Percentiles rank a stretch among this genome's conserved stretches.
phyloP scores from a whole-genome alignment of 2,888 invertebrate genomes.

The Acanthosepion lycidas region DNA sequence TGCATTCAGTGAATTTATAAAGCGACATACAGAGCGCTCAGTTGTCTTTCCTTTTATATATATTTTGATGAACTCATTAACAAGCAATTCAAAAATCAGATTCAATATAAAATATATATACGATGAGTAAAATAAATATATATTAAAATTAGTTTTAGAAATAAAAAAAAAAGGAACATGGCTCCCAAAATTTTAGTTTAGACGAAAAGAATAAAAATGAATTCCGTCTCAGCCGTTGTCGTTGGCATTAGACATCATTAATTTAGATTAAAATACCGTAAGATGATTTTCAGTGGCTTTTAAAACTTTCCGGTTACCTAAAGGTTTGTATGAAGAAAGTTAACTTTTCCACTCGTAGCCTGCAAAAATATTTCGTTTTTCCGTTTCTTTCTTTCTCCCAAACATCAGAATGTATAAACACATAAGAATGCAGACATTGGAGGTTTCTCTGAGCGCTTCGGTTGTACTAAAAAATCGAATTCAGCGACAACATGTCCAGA shows the following conservation, averaged over 20 bases:
- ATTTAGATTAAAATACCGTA: neutral
- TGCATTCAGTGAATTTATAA: too few species aligned
- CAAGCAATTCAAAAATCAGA: neutral
- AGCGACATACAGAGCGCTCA: neutral
- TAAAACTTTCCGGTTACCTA: neutral
- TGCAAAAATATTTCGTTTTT: neutral
- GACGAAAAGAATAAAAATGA: neutral
- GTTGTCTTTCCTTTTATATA: neutral
- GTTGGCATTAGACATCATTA: neutral
- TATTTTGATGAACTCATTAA: neutral
- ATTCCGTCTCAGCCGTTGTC: neutral
- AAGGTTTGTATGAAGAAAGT: neutral
- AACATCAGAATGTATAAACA: neutral
- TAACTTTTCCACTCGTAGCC: neutral
- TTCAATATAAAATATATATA: too few species aligned
- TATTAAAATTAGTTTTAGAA: neutral
- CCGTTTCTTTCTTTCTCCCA: neutral
- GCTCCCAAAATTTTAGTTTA: neutral
- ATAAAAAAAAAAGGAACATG: neutral
- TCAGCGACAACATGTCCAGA: neutral
- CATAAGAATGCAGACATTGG: neutral
- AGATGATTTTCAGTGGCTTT: neutral
- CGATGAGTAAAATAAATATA: neutral
- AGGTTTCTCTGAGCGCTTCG: neutral
- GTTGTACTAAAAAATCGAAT: neutral